phyloP scores from a whole-genome alignment of 1,140 invertebrate species.

The Drosophila punjabiensis region DNA sequence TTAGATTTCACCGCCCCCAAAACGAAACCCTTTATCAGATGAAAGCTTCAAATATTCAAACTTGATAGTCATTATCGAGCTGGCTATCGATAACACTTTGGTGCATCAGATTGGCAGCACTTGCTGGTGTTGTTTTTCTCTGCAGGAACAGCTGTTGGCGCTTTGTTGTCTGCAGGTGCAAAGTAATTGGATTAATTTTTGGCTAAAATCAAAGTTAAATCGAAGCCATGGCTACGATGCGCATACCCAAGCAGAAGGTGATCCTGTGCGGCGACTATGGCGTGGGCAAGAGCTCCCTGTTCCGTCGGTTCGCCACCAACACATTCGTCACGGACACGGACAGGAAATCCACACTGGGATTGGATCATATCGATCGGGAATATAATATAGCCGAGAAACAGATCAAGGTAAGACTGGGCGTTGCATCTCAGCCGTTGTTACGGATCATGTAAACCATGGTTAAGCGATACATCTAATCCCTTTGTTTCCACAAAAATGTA shows the following conservation, averaged over 20 bases:
- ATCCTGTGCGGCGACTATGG: constrained; percentile 98
- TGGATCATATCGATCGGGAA: constrained; percentile 95
- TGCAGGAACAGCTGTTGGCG: constrained; percentile 52
- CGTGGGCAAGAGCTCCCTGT: constrained; percentile 97
- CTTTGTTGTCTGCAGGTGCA: constrained; percentile 59
- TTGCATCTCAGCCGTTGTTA: neutral
- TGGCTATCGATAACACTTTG: constrained; percentile 2
- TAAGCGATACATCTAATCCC: neutral
- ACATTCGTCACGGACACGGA: constrained; percentile 92
- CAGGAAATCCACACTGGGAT: constrained; percentile 94
- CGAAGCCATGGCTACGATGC: constrained; percentile 90
- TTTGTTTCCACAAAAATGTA: neutral
- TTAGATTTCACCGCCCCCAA: neutral
- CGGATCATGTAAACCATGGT: no score
- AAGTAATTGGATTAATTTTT: constrained; percentile 64
- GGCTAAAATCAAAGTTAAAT: constrained; percentile 6
- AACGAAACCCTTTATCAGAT: neutral
- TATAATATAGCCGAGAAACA: constrained; percentile 91
- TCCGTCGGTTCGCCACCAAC: constrained; percentile 95
- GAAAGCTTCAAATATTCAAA: neutral
- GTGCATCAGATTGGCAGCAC: constrained; percentile 2
- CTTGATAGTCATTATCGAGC: neutral
- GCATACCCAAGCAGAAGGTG: constrained; percentile 96
- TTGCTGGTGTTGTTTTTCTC: constrained; percentile 11
- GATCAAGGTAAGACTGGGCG: constrained; percentile 88